phyloP scores from a whole-genome alignment of 2,113 vertebrate genomes.

The Nannobrachium achirus region DNA sequence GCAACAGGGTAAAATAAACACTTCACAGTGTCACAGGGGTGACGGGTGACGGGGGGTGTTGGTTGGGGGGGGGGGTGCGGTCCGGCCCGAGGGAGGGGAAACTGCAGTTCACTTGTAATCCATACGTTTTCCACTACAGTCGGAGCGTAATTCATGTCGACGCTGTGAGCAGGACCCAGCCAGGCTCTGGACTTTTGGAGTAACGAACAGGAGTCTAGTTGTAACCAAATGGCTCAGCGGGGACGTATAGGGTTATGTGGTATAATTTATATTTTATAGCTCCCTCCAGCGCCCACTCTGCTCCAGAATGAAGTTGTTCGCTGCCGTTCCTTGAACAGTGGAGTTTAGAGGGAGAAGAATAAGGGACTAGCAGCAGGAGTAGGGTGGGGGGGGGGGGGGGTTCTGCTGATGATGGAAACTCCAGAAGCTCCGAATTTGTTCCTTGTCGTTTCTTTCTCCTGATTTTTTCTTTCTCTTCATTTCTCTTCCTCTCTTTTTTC shows the following conservation, averaged over 20 bases:
- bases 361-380: constrained; percentile 3
- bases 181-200: constrained; percentile 42
- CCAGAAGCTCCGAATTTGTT: constrained; percentile 61
- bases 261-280: constrained; percentile 82
- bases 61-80: too few relatives aligned
- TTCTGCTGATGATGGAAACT: constrained; percentile 74
- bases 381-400: constrained; percentile 32
- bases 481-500: too few relatives aligned
- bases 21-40: constrained; percentile 58
- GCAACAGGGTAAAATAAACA: constrained; percentile 73
- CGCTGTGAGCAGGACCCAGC: constrained; percentile 54
- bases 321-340: constrained; percentile 66
- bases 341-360: constrained; percentile 63
- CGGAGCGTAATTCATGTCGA: constrained; percentile 69
- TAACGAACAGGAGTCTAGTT: constrained; percentile 73
- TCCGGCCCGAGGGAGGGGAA: constrained; percentile 57
- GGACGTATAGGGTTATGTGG: constrained; percentile 78
- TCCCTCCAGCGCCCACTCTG: constrained; percentile 67
- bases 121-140: constrained; percentile 56
- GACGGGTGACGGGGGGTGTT: constrained; percentile 35
- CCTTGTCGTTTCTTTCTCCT: constrained; percentile 37
- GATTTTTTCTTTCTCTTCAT: constrained; percentile 17
- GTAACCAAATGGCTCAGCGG: constrained; percentile 75
- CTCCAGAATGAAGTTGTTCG: constrained; percentile 76
- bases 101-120: constrained; percentile 72